Evolutionary conservation across 2,888 invertebrate genomes (phyloP), one percentile per base, ranked within the genome.

Genomic region (Omphaloscelis lunosa): DNA sequence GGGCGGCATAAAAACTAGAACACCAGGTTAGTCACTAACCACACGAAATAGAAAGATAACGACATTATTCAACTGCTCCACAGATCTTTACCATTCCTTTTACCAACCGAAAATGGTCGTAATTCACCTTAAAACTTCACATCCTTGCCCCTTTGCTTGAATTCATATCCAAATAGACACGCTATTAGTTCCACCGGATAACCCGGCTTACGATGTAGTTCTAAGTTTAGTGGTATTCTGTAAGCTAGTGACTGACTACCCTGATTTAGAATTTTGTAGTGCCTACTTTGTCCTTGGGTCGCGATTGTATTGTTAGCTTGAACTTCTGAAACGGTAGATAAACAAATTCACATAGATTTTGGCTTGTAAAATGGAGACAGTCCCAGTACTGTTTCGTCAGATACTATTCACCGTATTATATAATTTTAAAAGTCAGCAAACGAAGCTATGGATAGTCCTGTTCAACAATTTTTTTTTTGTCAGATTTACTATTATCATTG

Each of bases 201-300:
- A 15, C 29, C 23, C 1, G 5, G n/a, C 69, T 80, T 65, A 74
- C 53, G 59, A 65, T 41, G 34, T 53, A n/a, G 17, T 41, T 62
- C 39, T 51, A 79, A 58, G 39, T 78, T 72, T 67, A 62, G 27
- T 71, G 61, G 17, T 8, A n/a, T 72, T 20, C 8, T 15, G n/a
- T 51, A 70, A 71, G 34, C 59, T 59, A 7, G 45, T 66, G 39
- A 77, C 59, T 66, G 59, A 56, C 45, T 41, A 15, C 11, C 45
- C 41, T 34, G 53, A 56, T 72, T 78, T 67, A 61, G 34, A 56
- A 61, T 23, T 39, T 56, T 15, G 23, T 39, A 12, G 9, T 58
- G 6, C 15, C 27, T 15, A 15, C 29, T 51, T 65, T 7, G 2
- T 12, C 3, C 9, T 45, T 17, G 45, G 1, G 20, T 63, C 20